Conservation (phyloP, 2,113 vertebrate genomes). For the Festucalex cinctus region DNA sequence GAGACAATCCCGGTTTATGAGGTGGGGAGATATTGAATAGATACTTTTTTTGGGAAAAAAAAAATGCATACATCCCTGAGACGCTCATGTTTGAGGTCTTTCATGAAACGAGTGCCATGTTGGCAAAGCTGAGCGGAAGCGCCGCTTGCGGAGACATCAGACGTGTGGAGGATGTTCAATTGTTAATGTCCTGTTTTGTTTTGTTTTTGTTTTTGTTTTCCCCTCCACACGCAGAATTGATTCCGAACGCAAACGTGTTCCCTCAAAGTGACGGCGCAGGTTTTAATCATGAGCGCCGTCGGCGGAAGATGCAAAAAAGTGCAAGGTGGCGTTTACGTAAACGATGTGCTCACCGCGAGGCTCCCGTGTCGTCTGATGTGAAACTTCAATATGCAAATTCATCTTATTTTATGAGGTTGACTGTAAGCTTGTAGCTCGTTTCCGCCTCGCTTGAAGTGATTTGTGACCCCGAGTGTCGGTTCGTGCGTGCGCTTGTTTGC, state of each 20-base stretch:
- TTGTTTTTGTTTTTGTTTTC: too few relatives aligned
- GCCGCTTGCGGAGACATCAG: too few relatives aligned
- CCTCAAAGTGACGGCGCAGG: slow-evolving; percentile 2
- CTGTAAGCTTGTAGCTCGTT: not conserved
- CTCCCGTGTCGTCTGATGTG: not conserved
- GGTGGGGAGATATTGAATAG: too few relatives aligned
- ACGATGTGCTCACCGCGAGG: not conserved
- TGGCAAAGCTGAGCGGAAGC: not conserved
- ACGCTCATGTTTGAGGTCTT: too few relatives aligned
- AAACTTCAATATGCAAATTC: not conserved
- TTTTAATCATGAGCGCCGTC: slow-evolving; percentile 4
- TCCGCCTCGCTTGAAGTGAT: not conserved
- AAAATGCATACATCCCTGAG: too few relatives aligned
- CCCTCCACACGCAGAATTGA: not conserved
- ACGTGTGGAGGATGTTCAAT: not conserved
- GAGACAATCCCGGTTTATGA: too few relatives aligned
- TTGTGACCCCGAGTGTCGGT: not conserved
- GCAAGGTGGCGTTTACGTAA: not conserved
- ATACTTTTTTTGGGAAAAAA: too few relatives aligned
- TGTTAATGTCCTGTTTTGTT: not conserved
- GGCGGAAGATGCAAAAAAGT: not conserved
- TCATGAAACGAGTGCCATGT: too few relatives aligned
- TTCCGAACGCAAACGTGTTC: not conserved
- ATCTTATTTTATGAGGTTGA: not conserved
- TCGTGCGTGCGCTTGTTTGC: not conserved